phyloP scores from a whole-genome alignment of 2,888 invertebrate genomes.

The Nomada fabriciana region DNA sequence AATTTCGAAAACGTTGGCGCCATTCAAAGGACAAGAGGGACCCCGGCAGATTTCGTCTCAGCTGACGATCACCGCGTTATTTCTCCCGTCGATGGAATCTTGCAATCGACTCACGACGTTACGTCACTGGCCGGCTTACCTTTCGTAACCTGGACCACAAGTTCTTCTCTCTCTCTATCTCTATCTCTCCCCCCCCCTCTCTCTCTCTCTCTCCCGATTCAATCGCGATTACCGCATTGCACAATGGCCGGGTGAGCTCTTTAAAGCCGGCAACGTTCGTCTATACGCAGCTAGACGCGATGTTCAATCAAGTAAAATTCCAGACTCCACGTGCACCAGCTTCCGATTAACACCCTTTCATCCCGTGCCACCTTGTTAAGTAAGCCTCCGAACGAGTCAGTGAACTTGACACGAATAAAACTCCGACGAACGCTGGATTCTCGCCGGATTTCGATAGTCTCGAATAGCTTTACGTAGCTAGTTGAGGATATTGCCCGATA shows the following conservation, averaged over 20 bases:
- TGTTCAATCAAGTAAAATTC: conserved; percentile 27
- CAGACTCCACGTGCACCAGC: conserved; percentile 24
- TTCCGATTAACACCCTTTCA: conserved; percentile 14
- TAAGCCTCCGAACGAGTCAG: conserved; percentile 23
- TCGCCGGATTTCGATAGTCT: neutral
- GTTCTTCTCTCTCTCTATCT: conserved; percentile 43
- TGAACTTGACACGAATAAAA: conserved; percentile 38
- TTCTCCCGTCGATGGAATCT: conserved; percentile 38
- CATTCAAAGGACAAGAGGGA: neutral
- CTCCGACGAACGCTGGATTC: neutral
- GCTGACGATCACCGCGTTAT: conserved; percentile 8
- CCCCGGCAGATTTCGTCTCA: conserved; percentile 6
- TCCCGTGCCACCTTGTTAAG: neutral
- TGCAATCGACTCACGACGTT: conserved; percentile 55
- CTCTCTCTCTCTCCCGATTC: conserved; percentile 40
- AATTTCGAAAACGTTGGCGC: conserved; percentile 22
- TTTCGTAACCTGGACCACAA: conserved; percentile 65
- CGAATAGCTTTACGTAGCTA: too few relatives aligned
- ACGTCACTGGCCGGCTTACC: conserved; percentile 39
- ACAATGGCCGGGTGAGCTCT: conserved; percentile 40
- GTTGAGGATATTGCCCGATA: too few relatives aligned
- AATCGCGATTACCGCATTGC: conserved; percentile 58
- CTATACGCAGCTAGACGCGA: conserved; percentile 3
- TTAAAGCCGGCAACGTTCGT: neutral
- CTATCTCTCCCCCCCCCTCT: too few relatives aligned